Conservation (phyloP, 1,140 invertebrate species). For the Microvelia longipes region DNA sequence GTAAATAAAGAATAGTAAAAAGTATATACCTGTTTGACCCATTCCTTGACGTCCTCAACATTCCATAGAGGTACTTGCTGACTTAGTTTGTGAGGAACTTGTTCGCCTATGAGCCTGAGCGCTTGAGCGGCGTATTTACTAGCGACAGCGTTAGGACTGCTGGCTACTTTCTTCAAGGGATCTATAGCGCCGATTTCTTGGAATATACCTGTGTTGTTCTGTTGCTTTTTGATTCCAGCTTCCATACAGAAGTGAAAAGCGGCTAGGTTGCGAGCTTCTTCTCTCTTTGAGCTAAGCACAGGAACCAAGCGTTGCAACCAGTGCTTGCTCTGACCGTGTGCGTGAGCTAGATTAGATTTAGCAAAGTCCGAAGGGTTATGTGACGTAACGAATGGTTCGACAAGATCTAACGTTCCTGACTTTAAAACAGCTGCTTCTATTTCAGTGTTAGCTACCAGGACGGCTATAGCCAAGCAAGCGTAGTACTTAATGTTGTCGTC, state of each 20-base stretch:
- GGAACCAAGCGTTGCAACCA: conserved; percentile 89
- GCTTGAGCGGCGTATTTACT: conserved; percentile 95
- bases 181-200: conserved; percentile 89
- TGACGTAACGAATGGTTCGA: conserved; percentile 87
- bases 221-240: conserved; percentile 91
- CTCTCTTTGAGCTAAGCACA: conserved; percentile 85
- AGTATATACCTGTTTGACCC: conserved; percentile 69
- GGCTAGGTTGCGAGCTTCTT: conserved; percentile 89
- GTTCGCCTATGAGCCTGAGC: conserved; percentile 84
- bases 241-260: conserved; percentile 99
- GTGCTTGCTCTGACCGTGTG: conserved; percentile 89
- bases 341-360: conserved; percentile 75
- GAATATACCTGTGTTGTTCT: conserved; percentile 88
- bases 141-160: conserved; percentile 92
- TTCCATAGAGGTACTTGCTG: conserved; percentile 98
- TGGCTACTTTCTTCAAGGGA: conserved; percentile 88
- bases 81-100: conserved; percentile 90
- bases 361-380: conserved; percentile 94
- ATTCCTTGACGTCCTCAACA: conserved; percentile 86
- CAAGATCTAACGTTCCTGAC: conserved; percentile 85
- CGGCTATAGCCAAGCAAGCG: conserved; percentile 91
- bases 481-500: conserved; percentile 98
- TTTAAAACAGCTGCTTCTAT: conserved; percentile 90
- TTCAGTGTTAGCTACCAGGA: conserved; percentile 94
- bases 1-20: conserved; percentile 2